Base-by-base conservation (phyloP, 2,797 vertebrate species). In the Eidolon dupreanum region DNA sequence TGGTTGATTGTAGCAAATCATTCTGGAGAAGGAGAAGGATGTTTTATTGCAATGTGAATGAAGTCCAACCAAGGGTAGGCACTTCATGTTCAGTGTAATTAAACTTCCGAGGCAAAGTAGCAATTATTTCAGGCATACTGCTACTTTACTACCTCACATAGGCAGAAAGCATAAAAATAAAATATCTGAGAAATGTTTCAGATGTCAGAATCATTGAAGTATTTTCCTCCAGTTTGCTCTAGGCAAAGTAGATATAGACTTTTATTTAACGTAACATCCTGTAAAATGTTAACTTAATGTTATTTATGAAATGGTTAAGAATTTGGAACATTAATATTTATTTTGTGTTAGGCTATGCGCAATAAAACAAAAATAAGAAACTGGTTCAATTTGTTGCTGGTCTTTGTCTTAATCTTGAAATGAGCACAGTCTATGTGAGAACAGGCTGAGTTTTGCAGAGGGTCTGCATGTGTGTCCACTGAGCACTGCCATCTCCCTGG, bases 271-370 rank as follows among this genome's bases (percentile, higher is more conserved):
- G 13, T 51, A 73, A 74, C 41, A 73, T 90, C 83, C 63, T 97
- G 9, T 93, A 92, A 97, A 84, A 75, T 94, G 85, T 79, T 96
- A 96, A 96, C 74, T 96, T 95, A 94, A 95, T 92, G 65, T 92
- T 98, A 98, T 97, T 97, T 98, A 97, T 98, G 73, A 83, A 75
- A 74, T 61, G 26, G 88, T 75, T 88, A 57, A 90, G 49, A 87
- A 75, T 97, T 97, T 97, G 92, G 0, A 79, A 96, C 79, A 86
- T 96, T 97, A 95, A 90, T 98, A 98, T 98, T 98, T 98, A 98
- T 98, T 98, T 90, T 66, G 57, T 93, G 53, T 93, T 96, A 93
- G 75, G 15, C 4, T 77, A 66, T 49, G 59, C 88, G 70, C 85
- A 97, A 96, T 97, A 94, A 97, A 97, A 22, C 3, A 16, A 93